These are phyloP conservation scores for Rousettus leschenaultii DNA, from an alignment of 2,113 vertebrate species.

Conservation along the genomic window DNA sequence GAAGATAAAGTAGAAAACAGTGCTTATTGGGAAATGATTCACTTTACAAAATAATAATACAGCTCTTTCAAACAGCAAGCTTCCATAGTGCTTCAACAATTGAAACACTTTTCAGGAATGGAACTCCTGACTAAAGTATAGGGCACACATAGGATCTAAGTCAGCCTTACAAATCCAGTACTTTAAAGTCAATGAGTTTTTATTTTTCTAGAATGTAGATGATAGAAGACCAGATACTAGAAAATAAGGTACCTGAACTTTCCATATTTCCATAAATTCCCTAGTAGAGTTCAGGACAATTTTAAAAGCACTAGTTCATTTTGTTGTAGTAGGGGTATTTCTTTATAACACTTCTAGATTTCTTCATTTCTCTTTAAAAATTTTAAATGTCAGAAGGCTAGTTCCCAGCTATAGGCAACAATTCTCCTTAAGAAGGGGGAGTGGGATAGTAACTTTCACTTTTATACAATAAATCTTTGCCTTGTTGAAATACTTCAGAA, in stretches of 20 bases:
- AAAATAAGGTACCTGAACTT: not conserved
- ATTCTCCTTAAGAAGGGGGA: not conserved
- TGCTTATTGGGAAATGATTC: constrained; percentile 11
- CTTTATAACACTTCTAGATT: not conserved
- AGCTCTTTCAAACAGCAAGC: constrained; percentile 25
- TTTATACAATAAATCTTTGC: not conserved
- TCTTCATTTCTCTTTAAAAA: not conserved
- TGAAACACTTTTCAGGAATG: constrained; percentile 30
- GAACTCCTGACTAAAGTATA: not conserved
- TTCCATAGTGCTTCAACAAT: not conserved
- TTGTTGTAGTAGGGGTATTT: constrained; percentile 5
- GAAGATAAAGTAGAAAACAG: constrained; percentile 38
- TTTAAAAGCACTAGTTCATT: not conserved
- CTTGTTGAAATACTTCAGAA: constrained; percentile 39
- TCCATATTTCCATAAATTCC: constrained; percentile 15
- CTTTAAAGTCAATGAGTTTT: constrained; percentile 19
- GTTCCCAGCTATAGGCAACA: not conserved
- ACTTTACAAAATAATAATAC: not conserved
- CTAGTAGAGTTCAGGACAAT: not conserved
- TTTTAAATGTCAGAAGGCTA: not conserved
- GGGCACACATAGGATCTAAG: not conserved
- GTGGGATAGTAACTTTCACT: not conserved
- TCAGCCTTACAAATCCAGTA: not conserved
- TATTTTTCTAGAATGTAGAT: constrained; percentile 29
- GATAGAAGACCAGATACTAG: not conserved